Evolutionary conservation across 2,113 vertebrate species (phyloP).

Genomic region (Protobothrops mucrosquamatus): DNA sequence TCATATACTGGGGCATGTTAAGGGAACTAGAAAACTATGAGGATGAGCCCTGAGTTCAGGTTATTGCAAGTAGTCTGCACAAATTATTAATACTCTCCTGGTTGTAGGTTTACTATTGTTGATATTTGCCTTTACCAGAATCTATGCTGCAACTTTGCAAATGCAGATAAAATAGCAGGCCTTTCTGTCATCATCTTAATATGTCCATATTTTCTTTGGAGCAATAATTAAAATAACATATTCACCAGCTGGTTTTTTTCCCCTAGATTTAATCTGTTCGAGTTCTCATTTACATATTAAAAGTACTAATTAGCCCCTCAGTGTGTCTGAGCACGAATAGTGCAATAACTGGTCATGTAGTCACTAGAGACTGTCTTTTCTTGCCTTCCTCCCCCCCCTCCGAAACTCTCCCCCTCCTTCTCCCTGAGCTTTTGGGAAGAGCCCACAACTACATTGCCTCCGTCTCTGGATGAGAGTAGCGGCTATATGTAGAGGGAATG

Average conservation of each 20-base stretch:
- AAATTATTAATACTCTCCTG: background rate
- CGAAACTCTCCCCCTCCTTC: background rate
- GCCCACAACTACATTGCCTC: background rate
- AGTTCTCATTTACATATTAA: conserved; percentile 98
- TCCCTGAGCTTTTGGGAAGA: background rate
- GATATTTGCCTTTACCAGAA: background rate
- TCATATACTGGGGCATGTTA: background rate
- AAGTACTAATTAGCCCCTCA: conserved; percentile 99
- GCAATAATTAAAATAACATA: conserved; percentile 92
- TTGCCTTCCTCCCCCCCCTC: background rate
- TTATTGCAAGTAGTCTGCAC: background rate
- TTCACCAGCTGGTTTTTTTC: conserved; percentile 84
- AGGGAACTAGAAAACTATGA: background rate
- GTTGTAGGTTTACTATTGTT: background rate
- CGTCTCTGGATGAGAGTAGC: background rate
- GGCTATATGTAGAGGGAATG: background rate
- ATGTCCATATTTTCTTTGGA: conserved; percentile 72
- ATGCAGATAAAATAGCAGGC: conserved; percentile 15
- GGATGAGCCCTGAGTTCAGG: background rate
- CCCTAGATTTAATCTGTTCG: conserved; percentile 53
- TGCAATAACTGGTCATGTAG: conserved; percentile 82
- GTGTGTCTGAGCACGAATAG: conserved; percentile 85
- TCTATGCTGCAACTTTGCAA: background rate
- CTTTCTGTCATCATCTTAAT: conserved; percentile 61
- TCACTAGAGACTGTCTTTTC: conserved; percentile 68